Evolutionary conservation across 1,140 invertebrate species (phyloP).

Genomic region (Anagrus nilaparvatae): DNA sequence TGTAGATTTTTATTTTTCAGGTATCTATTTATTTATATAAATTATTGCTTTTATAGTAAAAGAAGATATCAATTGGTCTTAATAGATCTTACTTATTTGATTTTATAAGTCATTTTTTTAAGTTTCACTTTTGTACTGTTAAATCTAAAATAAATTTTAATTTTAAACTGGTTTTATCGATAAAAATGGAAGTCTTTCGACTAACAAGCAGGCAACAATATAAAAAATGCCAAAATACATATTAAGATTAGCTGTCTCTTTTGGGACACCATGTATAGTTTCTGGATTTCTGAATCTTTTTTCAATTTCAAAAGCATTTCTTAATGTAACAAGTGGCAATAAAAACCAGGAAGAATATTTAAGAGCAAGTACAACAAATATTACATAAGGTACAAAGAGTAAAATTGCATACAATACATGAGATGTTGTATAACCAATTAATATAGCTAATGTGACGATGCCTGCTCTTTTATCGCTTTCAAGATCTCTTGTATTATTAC

Average conservation of each 20-base stretch:
- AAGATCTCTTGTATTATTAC: conserved; percentile 87
- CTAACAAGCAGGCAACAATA: conserved; percentile 58
- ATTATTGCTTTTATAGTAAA: too few species aligned
- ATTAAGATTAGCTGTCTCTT: conserved; percentile 82
- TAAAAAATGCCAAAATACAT: conserved; percentile 85
- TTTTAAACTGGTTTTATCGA: too few species aligned
- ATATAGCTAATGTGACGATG: conserved; percentile 85
- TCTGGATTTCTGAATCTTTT: conserved; percentile 72
- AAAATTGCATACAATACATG: conserved; percentile 85
- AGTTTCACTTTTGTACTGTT: too few species aligned
- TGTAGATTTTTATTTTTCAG: too few species aligned
- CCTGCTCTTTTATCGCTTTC: conserved; percentile 76
- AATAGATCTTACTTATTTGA: too few species aligned
- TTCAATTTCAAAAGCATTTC: conserved; percentile 81
- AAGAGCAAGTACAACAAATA: conserved; percentile 72
- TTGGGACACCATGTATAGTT: conserved; percentile 70
- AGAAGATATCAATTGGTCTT: too few species aligned
- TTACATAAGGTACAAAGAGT: conserved; percentile 83
- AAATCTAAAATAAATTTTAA: too few species aligned
- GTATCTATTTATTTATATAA: too few species aligned
- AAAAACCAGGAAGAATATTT: conserved; percentile 81
- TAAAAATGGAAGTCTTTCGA: conserved; percentile 36
- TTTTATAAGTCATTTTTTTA: too few species aligned
- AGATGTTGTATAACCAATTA: conserved; percentile 84
- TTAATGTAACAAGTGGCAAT: conserved; percentile 76